Base-by-base conservation (phyloP, 2,888 invertebrate species). In the Drosophila cognata region DNA sequence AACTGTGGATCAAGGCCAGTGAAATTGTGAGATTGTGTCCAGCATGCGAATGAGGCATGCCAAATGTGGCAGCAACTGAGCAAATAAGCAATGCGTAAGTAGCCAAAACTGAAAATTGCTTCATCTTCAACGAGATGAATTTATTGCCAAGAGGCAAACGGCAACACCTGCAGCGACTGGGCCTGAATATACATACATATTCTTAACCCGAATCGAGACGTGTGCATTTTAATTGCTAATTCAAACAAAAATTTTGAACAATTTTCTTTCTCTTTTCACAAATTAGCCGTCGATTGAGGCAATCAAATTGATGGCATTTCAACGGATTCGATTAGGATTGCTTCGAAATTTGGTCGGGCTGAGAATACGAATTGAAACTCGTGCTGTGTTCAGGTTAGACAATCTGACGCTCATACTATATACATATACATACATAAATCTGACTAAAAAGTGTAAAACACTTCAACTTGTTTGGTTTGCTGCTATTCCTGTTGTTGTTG, bases 251-350 rank as follows among this genome's bases (percentile, higher is more conserved):
- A 71, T 77, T 79, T 77, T 79, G 77, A 79, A 79, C 87, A 87
- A 82, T 82, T 80, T 41, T 50, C 29, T 43, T 21, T 28, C 21
- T 31, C 43, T 82, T 79, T 85, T 81, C 74, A 70, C 72, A 90
- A 92, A 91, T 91, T 90, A 88, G 77, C 82, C 85, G 85, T 53
- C 88, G 90, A 91, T 90, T 85, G 89, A 91, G 71, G 79, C 85
- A 87, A 88, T 90, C 91, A 91, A 87, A 81, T 89, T 90, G 81
- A 89, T 92, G 83, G 88, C 71, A 77, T 77, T 80, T 75, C 78
- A 76, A 65, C 73, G 66, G 66, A 25, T 46, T 1, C 55, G 46
- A 46, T 46, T 57, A 18, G 51, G 64, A 81, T 66, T 67, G 58
- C 52, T 35, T 55, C 4, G 43, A 58, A 53, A 29, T 33, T 33